Percentiles rank a stretch among this genome's conserved stretches.
Evolutionary conservation across 1,140 invertebrate species (phyloP).

Genomic region (Neodiprion lecontei): DNA sequence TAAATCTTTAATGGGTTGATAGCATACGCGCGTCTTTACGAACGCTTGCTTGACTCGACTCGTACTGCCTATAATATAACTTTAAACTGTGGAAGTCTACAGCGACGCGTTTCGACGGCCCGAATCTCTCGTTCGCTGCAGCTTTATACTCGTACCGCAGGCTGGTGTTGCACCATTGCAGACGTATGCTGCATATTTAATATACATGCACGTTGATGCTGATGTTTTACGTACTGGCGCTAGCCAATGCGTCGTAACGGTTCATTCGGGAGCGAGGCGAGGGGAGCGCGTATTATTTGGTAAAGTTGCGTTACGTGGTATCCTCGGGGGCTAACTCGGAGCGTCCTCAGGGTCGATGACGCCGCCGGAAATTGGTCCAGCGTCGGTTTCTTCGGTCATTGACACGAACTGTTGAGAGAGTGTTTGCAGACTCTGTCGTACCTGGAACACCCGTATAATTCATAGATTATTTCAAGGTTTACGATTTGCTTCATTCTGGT

Average conservation of each 20-base stretch:
- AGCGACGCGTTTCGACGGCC: background rate
- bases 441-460: constrained; percentile 32
- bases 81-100: background rate
- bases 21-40: background rate
- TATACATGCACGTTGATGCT: too few relatives aligned
- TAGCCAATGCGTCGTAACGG: constrained; percentile 29
- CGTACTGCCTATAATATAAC: background rate
- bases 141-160: background rate
- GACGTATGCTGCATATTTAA: background rate
- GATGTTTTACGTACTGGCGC: background rate
- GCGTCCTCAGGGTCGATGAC: constrained; percentile 47
- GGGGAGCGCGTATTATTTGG: constrained; percentile 42
- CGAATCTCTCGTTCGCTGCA: background rate
- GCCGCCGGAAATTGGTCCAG: constrained; percentile 37
- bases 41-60: background rate
- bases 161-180: background rate
- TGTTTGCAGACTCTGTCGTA: constrained; percentile 52
- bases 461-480: too few relatives aligned
- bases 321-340: constrained; percentile 50
- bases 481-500: background rate
- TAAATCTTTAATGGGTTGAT: too few relatives aligned
- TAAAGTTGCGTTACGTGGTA: constrained; percentile 34
- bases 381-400: constrained; percentile 41
- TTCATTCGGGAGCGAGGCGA: constrained; percentile 49
- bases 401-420: constrained; percentile 53